phyloP scores from a whole-genome alignment of 2,113 vertebrate species.

The Phyllostomus hastatus region DNA sequence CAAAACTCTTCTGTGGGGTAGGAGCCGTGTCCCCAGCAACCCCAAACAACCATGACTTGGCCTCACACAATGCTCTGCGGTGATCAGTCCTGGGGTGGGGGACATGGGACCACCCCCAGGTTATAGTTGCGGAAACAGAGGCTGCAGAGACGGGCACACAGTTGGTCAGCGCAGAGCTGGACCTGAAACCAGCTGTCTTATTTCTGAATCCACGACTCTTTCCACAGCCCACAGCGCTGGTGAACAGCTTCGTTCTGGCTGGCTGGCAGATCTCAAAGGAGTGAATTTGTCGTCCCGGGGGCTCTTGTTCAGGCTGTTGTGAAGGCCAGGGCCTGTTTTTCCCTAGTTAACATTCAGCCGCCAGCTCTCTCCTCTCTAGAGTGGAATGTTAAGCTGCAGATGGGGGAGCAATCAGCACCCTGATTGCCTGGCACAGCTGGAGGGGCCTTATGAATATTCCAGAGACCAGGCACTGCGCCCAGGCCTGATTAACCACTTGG shows the following conservation, averaged over 20 bases:
- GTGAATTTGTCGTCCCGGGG: background rate
- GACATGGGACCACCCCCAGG: background rate
- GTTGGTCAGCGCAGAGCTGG: background rate
- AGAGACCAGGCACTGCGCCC: conserved; percentile 48
- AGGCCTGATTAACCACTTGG: background rate
- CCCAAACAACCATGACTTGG: too few relatives aligned
- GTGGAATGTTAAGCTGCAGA: conserved; percentile 69
- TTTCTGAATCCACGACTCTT: background rate
- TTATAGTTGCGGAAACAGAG: background rate
- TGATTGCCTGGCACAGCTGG: conserved; percentile 80
- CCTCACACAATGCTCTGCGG: background rate
- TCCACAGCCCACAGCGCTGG: rapidly evolving
- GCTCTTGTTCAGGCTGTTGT: background rate
- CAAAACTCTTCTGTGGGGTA: background rate
- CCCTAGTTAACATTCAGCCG: conserved; percentile 54
- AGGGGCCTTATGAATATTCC: conserved; percentile 75
- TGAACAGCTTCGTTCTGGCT: background rate
- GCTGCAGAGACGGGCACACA: background rate
- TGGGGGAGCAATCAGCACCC: conserved; percentile 76
- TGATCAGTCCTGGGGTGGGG: background rate
- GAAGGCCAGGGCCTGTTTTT: background rate
- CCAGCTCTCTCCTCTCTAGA: conserved; percentile 50
- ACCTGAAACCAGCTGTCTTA: background rate
- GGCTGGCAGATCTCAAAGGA: background rate
- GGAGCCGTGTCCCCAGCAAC: background rate